Evolutionary conservation across 2,797 vertebrate genomes (phyloP), one percentile per base, ranked within the genome.

Genomic region (Tangara arthus): DNA sequence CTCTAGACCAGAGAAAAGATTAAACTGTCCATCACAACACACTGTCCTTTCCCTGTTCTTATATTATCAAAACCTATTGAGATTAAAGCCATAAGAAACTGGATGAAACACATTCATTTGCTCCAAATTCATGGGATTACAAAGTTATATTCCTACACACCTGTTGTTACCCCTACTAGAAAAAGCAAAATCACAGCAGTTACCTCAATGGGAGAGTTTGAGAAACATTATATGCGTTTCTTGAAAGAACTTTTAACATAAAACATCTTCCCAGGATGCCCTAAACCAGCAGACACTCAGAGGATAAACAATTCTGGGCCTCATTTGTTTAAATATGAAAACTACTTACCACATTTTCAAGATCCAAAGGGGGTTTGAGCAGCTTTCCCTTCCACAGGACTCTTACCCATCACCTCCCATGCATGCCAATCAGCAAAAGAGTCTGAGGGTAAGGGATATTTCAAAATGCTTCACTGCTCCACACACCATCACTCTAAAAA

Each of bases 21-120:
- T 96, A 96, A 97, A 96, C 93, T 93, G 90, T 94, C 94, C 57
- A 90, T 97, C 97, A 96, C 6, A 87, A 94, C 37, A 79, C 35
- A 2, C 52, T 94, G 80, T 88, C 90, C 82, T 94, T 95, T 89
- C 73, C 20, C 6, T n/a, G 32, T 82, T 78, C 56, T 94, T 92
- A 49, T 77, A 65, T 39, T 77, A 90, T 37, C 59, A 73, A 70
- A 91, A 71, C 12, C 82, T 20, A 3, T 32, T 64, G 88, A 96
- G 87, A 96, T 77, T 93, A 86, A 79, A 94, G 63, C 76, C 86
- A 56, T 50, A 61, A 72, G 81, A 88, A 35, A 78, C 30, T 35
- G 21, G 39, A 82, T 27, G 20, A 93, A 88, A 85, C 9, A 13
- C 26, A 56, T 77, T 89, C 12, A 49, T 93, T 77, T 52, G 3